Base-by-base conservation (phyloP, 64 coral and sea anemone genomes). In the Pocillopora verrucosa region DNA sequence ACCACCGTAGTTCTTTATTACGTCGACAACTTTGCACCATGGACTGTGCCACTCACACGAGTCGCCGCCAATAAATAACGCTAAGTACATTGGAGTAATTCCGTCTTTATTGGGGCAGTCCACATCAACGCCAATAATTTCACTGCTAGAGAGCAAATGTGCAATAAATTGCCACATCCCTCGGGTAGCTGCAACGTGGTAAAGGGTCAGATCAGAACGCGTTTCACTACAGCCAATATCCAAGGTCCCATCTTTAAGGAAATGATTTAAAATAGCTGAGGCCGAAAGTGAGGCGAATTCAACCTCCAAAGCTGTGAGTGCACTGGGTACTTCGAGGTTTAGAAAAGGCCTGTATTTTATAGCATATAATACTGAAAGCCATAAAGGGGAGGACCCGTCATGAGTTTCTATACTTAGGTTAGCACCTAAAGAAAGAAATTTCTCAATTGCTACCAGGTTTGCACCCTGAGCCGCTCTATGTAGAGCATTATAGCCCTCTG, bases 381-480 rank as follows among this genome's bases (percentile, higher is more conserved):
- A 20, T 26, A 96, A 56, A 2, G 78, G 45, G 35, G 82, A 78
- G n/a, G 78, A 38, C 9, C 84, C 94, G 10, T 69, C 41, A 60
- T 25, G 13, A 17, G 65, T 83, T 12, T 13, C 17, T 38, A 36
- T 36, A 4, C 37, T 61, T 74, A 19, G 16, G 22, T 93, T 77
- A 12, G 77, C 92, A 88, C 92, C 91, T 73, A 73, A 86, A 14
- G 91, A 75, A 37, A 96, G 60, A 10, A 93, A 82, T 85, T 91
- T 92, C 16, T 87, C 80, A 35, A 96, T 62, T 1, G 95, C 95
- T 11, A 90, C 82, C 75, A 96, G 34, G 79, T 96, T 96, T 59
- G 91, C 91, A 11, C 95, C 95, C 14, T 96, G 95, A 25, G 92
- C 95, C 61, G 95, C 95, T 77, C 95, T 73, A 36, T 96, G 95